A percentile compares a stretch with the other conserved stretches of the same genome.
Evolutionary conservation across 1,140 invertebrate genomes (phyloP).

Genomic region (Drosophila sechellia): DNA sequence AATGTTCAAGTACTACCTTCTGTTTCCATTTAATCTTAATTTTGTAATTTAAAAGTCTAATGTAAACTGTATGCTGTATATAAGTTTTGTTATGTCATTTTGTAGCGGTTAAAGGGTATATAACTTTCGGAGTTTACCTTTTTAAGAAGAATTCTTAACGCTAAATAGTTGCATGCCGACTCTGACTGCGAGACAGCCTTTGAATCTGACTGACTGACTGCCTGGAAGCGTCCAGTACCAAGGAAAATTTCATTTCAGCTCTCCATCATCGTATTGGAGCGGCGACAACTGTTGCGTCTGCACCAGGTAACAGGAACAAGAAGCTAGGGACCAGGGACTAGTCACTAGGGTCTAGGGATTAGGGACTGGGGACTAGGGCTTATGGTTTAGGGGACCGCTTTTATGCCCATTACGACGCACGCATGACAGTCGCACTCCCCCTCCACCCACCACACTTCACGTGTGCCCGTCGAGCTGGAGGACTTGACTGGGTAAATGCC

Average conservation of each 20-base stretch:
- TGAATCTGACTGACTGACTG: slow-evolving; percentile 48
- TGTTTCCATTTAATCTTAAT: no score
- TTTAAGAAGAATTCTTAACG: slow-evolving; percentile 42
- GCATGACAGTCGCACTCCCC: slow-evolving; percentile 62
- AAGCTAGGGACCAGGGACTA: neutral
- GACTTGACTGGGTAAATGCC: slow-evolving; percentile 61
- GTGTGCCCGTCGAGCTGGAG: slow-evolving; percentile 50
- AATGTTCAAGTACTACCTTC: no score
- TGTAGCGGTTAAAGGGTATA: slow-evolving; percentile 10
- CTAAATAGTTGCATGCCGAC: slow-evolving; percentile 72
- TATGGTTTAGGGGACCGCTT: slow-evolving; percentile 39
- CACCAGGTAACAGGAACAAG: neutral
- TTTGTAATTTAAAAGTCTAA: no score
- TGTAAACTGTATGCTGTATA: no score
- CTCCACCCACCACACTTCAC: slow-evolving; percentile 43
- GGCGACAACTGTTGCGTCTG: slow-evolving; percentile 57
- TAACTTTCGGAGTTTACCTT: neutral
- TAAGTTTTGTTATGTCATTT: no score
- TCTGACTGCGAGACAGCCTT: slow-evolving; percentile 19
- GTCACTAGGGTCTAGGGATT: slow-evolving; percentile 6
- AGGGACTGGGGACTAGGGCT: neutral
- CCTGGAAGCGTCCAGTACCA: slow-evolving; percentile 41
- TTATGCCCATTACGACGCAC: slow-evolving; percentile 78
- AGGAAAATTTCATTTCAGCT: slow-evolving; percentile 40
- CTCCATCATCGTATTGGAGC: slow-evolving; percentile 54